A percentile compares a stretch with the other conserved stretches of the same genome.
Evolutionary conservation across 1,140 invertebrate genomes (phyloP).

Genomic region (Chymomyza costata): DNA sequence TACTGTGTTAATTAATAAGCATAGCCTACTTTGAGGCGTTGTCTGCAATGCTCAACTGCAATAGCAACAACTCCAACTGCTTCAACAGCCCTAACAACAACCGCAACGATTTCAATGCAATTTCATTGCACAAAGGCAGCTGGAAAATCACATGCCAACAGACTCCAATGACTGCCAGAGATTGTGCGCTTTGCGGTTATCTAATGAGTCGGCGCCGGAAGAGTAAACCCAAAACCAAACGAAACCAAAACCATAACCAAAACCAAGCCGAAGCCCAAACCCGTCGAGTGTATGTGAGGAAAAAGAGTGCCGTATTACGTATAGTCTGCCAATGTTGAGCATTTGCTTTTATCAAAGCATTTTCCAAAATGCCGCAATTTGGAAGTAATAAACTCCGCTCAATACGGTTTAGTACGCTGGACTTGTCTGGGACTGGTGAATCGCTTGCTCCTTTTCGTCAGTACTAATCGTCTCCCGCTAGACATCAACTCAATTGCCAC

Average conservation of each 20-base stretch:
- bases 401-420: no score
- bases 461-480: no score
- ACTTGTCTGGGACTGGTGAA: no score
- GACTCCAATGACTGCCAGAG: constrained; percentile 28
- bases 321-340: neutral
- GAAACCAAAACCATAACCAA: constrained; percentile 1
- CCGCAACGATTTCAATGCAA: constrained; percentile 48
- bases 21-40: constrained; percentile 38
- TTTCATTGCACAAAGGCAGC: constrained; percentile 28
- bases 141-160: constrained; percentile 3
- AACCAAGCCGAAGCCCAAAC: neutral
- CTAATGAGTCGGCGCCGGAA: constrained; percentile 32
- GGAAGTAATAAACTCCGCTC: constrained; percentile 44
- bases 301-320: no score
- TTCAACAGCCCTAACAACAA: constrained; percentile 9
- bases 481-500: no score
- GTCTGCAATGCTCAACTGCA: constrained; percentile 35
- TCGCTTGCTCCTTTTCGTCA: no score
- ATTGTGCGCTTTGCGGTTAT: constrained; percentile 41
- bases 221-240: constrained; percentile 9
- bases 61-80: constrained; percentile 8
- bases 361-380: constrained; percentile 51
- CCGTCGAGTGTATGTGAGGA: no score
- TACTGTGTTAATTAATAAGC: constrained; percentile 52
- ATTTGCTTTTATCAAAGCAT: constrained; percentile 37